Base-by-base conservation (phyloP, 2,888 invertebrate genomes). In the Eulithis prunata region DNA sequence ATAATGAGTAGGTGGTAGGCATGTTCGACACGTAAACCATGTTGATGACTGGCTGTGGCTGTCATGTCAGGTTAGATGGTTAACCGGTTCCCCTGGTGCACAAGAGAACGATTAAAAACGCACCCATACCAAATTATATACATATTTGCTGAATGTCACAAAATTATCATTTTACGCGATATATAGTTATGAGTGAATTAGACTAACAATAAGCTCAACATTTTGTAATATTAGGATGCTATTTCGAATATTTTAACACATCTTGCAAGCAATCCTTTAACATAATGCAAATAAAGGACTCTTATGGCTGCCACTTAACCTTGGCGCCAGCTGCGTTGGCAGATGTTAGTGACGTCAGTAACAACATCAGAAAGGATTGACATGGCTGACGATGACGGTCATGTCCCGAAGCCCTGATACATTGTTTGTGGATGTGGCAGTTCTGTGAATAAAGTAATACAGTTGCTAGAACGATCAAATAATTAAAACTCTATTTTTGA, bases 271-370 rank as follows among this genome's bases (percentile, higher is more conserved):
- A 57, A 56, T 56, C 59, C 59, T 62, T 62, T 38, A 45, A 54
- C 60, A 57, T 57, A 54, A 54, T 43, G 36, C 64, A 58, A 61
- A 51, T 64, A 64, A 61, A 61, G 55, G 68, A 68, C 7, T 46
- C 43, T 62, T 52, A 55, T 78, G 77, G 73, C 75, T 74, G 65
- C 71, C 62, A 66, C 70, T 70, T 75, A 80, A 78, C 81, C 82
- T 84, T 82, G 78, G 64, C 51, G 73, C 75, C 84, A 83, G 81
- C 82, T 84, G 84, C 78, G 76, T 52, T 70, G 75, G 79, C 82
- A 84, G 84, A 84, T 84, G 84, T 75, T 66, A 61, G 59, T 83
- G 81, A 67, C 82, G 82, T 82, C 83, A 81, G 61, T 68, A 72
- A 71, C 72, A 66, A 67, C 71, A 75, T 75, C 72, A 77, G 71